Evolutionary conservation across 23 tunicate genomes (phyloP), one percentile per base, ranked within the genome.

Genomic region (Clavelina lepadiformis): DNA sequence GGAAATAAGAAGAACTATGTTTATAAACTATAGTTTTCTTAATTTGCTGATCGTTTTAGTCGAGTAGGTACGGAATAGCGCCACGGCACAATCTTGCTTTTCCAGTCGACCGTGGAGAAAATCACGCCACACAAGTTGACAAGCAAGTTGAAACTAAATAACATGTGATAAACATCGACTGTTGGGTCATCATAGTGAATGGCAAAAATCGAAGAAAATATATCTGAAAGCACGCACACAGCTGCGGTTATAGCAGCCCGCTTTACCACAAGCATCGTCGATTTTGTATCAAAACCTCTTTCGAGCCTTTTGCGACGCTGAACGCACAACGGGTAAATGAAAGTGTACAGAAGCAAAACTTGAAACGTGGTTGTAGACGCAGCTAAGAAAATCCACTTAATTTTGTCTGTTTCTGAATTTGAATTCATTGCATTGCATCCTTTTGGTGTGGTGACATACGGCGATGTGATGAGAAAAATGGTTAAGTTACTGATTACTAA

Each of bases 21-120:
- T n/a, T n/a, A n/a, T n/a, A n/a, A n/a, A n/a, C n/a, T n/a, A n/a
- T n/a, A n/a, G n/a, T n/a, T n/a, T n/a, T n/a, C n/a, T n/a, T n/a
- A n/a, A n/a, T n/a, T n/a, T n/a, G n/a, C n/a, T n/a, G n/a, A n/a
- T n/a, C n/a, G n/a, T n/a, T n/a, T n/a, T n/a, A n/a, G n/a, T n/a
- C n/a, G n/a, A n/a, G n/a, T n/a, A n/a, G n/a, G n/a, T n/a, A n/a
- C n/a, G n/a, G n/a, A n/a, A n/a, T n/a, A n/a, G n/a, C n/a, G n/a
- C n/a, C n/a, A 72, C 3, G 78, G 78, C 4, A 72, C 45, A 41
- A 72, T 7, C 41, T 72, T 72, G 58, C 59, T 68, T 58, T 44
- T 37, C 65, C 65, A 59, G 28, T 72, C 60, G 23, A 58, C 52
- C 41, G 59, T 58, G 30, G 78, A 58, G 6, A 59, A 38, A 29